Evolutionary conservation across 1,140 invertebrate species (phyloP).

Genomic region (Helicoverpa armigera): DNA sequence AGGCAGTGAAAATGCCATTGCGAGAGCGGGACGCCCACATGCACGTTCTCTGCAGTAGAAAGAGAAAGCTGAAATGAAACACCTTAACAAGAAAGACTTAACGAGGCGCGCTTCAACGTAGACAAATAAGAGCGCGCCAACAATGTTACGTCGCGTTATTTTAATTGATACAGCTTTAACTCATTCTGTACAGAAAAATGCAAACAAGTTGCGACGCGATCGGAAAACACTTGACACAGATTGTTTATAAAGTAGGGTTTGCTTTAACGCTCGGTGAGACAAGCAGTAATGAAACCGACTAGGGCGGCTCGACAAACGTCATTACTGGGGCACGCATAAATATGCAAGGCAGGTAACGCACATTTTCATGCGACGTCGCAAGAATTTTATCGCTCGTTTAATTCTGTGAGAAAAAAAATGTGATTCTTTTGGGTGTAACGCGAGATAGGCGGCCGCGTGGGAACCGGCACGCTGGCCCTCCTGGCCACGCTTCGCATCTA

Average conservation of each 20-base stretch:
- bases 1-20: conserved; percentile 55
- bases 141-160: conserved; percentile 58
- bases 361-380: conserved; percentile 86
- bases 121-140: conserved; percentile 55
- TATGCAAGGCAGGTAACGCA: conserved; percentile 86
- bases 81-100: conserved; percentile 54
- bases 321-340: conserved; percentile 85
- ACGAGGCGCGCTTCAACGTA: conserved; percentile 57
- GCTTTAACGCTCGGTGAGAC: conserved; percentile 72
- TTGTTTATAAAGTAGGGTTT: conserved; percentile 79
- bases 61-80: conserved; percentile 51
- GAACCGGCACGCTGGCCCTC: conserved; percentile 73
- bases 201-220: conserved; percentile 74
- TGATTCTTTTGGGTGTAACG: conserved; percentile 79
- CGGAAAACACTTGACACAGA: conserved; percentile 80
- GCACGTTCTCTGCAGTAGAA: conserved; percentile 50
- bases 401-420: conserved; percentile 84
- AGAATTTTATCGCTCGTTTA: conserved; percentile 86
- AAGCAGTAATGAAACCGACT: conserved; percentile 80
- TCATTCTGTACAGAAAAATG: conserved; percentile 72
- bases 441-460: conserved; percentile 79
- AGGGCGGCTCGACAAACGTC: conserved; percentile 82
- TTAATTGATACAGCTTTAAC: conserved; percentile 72
- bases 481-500: conserved; percentile 73
- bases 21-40: conserved; percentile 54